These are phyloP conservation scores for Tyrannus savana DNA, from an alignment of 2,113 vertebrate species.

Conservation along the genomic window DNA sequence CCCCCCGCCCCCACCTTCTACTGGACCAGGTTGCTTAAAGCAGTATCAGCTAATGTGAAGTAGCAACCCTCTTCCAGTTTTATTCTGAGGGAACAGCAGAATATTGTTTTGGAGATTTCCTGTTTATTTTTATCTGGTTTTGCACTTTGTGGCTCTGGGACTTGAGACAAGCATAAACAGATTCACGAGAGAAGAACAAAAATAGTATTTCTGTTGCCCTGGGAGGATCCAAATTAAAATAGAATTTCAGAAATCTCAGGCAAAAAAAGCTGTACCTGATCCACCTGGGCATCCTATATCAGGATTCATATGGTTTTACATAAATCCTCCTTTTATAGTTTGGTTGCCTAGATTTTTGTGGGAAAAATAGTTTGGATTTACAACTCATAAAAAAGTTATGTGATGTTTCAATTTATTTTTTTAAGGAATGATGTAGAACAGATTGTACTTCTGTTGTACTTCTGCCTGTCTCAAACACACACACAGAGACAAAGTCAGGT, in stretches of 20 bases:
- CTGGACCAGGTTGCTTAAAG: background rate
- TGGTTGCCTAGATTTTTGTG: background rate
- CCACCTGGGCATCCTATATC: background rate
- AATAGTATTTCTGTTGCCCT: background rate
- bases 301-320: background rate
- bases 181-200: background rate
- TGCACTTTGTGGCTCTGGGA: background rate
- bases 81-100: background rate
- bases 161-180: background rate
- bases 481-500: background rate
- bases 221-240: background rate
- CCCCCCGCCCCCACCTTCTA: background rate
- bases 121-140: background rate
- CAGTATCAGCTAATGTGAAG: background rate
- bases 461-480: background rate
- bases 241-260: background rate
- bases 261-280: background rate
- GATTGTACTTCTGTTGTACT: background rate
- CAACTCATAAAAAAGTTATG: background rate
- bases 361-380: background rate
- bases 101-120: background rate
- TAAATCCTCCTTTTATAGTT: background rate
- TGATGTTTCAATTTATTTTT: background rate
- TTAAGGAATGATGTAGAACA: background rate
- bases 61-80: background rate